Conservation (phyloP, 2,113 vertebrate genomes). For the Barbus barbus region DNA sequence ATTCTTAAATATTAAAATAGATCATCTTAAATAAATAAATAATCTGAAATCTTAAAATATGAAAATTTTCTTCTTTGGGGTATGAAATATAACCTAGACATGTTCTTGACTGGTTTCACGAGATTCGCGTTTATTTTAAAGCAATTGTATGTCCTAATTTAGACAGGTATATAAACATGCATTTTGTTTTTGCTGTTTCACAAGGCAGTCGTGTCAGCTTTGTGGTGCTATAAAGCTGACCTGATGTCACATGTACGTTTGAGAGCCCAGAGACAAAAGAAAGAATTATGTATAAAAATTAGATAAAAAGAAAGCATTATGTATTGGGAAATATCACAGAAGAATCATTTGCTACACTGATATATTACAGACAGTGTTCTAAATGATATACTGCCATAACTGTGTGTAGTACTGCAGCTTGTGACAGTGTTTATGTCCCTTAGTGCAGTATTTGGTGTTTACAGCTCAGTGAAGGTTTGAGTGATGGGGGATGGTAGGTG, state of each 20-base stretch:
- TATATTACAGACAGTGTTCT: background rate
- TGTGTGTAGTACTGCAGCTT: background rate
- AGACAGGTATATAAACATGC: background rate
- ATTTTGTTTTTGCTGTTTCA: background rate
- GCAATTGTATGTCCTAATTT: background rate
- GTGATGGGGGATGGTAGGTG: constrained; percentile 56
- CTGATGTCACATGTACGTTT: constrained; percentile 75
- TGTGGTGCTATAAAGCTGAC: constrained; percentile 71
- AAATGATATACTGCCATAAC: background rate
- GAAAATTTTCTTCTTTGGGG: no score
- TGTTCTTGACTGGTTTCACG: background rate
- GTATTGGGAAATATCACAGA: background rate
- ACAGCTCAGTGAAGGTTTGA: constrained; percentile 10
- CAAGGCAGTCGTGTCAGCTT: background rate
- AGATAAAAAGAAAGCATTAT: constrained; percentile 51
- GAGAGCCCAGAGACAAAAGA: constrained; percentile 64
- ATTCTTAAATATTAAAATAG: no score
- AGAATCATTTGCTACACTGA: background rate
- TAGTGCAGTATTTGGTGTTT: background rate
- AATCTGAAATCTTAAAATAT: no score
- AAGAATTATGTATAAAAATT: constrained; percentile 30
- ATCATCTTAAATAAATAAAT: no score
- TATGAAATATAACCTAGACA: background rate
- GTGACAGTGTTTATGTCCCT: background rate
- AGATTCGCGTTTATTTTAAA: background rate